phyloP scores from a whole-genome alignment of 53 echinoderm and acorn worm species.

The Luidia sarsii region DNA sequence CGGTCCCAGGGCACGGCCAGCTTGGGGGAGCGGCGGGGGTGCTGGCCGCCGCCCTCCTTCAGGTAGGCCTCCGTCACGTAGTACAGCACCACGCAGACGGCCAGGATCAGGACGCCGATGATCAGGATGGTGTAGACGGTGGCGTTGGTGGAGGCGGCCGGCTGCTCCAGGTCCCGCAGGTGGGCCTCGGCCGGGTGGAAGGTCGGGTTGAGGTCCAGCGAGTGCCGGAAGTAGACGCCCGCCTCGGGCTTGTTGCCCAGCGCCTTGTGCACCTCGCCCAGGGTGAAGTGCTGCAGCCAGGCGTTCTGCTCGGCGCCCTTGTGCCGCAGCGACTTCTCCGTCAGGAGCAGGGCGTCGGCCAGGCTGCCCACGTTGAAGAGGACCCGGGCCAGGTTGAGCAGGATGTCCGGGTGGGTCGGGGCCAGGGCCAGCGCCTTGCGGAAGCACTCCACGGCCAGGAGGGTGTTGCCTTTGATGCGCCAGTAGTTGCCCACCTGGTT shows the following conservation, averaged over 20 bases:
- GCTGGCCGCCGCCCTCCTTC: constrained; percentile 59
- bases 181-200: constrained; percentile 92
- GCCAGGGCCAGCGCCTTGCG: constrained; percentile 84
- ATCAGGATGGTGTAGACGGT: constrained; percentile 90
- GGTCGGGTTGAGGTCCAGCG: constrained; percentile 89
- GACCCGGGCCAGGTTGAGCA: constrained; percentile 91
- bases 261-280: constrained; percentile 88
- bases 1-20: constrained; percentile 76
- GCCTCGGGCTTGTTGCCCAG: constrained; percentile 80
- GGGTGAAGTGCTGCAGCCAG: constrained; percentile 96
- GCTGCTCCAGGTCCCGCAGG: constrained; percentile 81
- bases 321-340: constrained; percentile 77
- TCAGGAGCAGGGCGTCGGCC: constrained; percentile 75
- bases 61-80: constrained; percentile 74
- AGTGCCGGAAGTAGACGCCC: constrained; percentile 77
- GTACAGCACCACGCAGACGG: constrained; percentile 81
- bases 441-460: constrained; percentile 94
- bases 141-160: constrained; percentile 67
- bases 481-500: constrained; percentile 99
- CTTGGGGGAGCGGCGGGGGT: constrained; percentile 62
- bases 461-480: constrained; percentile 91
- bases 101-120: constrained; percentile 78
- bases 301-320: constrained; percentile 89
- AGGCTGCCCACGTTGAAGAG: constrained; percentile 91
- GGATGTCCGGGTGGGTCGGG: constrained; percentile 91